Evolutionary conservation across 2,113 vertebrate species (phyloP), one percentile per base, ranked within the genome.

Genomic region (Pleuronectes platessa): DNA sequence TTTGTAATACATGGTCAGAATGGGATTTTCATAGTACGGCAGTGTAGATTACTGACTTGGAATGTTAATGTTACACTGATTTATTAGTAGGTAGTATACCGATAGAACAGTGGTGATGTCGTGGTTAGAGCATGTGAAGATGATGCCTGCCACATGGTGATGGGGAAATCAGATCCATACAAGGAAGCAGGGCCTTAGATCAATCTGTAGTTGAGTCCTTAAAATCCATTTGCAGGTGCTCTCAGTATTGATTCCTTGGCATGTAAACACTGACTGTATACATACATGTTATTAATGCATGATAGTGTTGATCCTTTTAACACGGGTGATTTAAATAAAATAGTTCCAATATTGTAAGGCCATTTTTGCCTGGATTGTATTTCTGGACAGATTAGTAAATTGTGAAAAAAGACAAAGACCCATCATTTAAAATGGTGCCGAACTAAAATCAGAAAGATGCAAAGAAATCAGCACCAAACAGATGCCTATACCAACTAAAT

Each of bases 261-360:
- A 78, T 84, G 83, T 89, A 83, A 86, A 90, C 79, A 84, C 60
- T 68, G 66, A 84, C 74, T 83, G 66, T 78, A 76, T 76, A 61
- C 66, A 82, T 78, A 82, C 55, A 67, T 71, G 69, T 74, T 6
- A 9, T n/a, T 60, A 55, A 74, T 75, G 66, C 56, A 51, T 63
- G 49, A 51, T 74, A 56, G 14, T 21, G 55, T 56, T 68, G 42
- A 63, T 74, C 23, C 37, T 72, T 31, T 78, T 77, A 24, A 72
- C 42, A 51, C 35, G 68, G 74, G 51, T 5, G 31, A 42, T 67
- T 81, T 60, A 21, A 60, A 55, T 70, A 27, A 0, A 10, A 55
- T 18, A 54, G 47, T 72, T 60, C 14, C 69, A 73, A 82, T 81
- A 86, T 67, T 81, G 69, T 18, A 3, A 70, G 58, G 40, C 77